Percentiles rank a stretch among this genome's conserved stretches.
Evolutionary conservation across 1,140 invertebrate genomes (phyloP).

Genomic region (Drosophila aff.): DNA sequence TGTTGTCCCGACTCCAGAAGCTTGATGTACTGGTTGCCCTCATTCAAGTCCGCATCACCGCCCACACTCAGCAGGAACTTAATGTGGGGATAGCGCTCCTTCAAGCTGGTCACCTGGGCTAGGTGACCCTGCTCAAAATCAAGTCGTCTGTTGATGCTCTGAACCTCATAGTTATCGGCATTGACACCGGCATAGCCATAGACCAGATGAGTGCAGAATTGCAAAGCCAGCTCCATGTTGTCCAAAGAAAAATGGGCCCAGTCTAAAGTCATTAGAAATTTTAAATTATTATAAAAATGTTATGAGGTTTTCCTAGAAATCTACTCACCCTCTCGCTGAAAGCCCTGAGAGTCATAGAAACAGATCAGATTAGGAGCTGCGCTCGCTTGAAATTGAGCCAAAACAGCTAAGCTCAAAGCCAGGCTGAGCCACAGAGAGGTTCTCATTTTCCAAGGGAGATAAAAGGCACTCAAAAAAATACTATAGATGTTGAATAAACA

Average conservation of each 20-base stretch:
- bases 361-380: constrained; percentile 69
- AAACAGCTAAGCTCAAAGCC: constrained; percentile 34
- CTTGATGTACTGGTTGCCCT: constrained; percentile 83
- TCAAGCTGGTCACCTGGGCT: constrained; percentile 89
- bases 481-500: not conserved
- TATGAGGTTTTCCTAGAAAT: not conserved
- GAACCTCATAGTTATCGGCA: constrained; percentile 88
- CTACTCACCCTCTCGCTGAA: constrained; percentile 61
- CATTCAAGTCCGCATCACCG: constrained; percentile 89
- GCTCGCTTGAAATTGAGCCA: constrained; percentile 32
- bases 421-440: constrained; percentile 60
- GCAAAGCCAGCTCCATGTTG: constrained; percentile 90
- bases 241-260: constrained; percentile 90
- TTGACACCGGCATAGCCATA: constrained; percentile 94
- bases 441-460: constrained; percentile 38
- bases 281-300: no score
- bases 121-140: constrained; percentile 90
- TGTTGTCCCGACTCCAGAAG: constrained; percentile 89
- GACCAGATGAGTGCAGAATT: constrained; percentile 93
- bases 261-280: constrained; percentile 86
- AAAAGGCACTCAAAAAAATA: constrained; percentile 5
- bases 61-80: constrained; percentile 92
- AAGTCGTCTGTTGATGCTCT: constrained; percentile 89
- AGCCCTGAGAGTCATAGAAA: constrained; percentile 72
- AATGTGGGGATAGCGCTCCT: constrained; percentile 89